A percentile compares a stretch with the other conserved stretches of the same genome.
These are phyloP conservation scores for Idaea aversata DNA, from an alignment of 2,888 invertebrate species.

Conservation along the genomic window DNA sequence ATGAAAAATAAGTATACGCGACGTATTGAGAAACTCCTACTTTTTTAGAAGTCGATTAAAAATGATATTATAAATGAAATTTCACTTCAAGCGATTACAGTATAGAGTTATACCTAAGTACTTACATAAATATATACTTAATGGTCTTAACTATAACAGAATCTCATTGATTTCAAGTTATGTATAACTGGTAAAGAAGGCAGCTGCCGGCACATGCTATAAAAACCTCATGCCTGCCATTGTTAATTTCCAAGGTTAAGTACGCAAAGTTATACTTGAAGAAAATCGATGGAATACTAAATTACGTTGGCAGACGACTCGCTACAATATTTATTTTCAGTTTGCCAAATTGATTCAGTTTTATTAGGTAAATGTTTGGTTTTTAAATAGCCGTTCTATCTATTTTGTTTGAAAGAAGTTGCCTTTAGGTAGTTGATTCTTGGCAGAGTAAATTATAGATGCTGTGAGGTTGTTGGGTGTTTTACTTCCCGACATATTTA, in stretches of 20 bases:
- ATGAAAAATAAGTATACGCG: no score
- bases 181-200: constrained; percentile 1
- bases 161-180: neutral
- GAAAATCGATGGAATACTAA: constrained; percentile 17
- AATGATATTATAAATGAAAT: no score
- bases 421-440: neutral
- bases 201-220: neutral
- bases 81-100: neutral
- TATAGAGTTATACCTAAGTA: no score
- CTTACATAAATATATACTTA: no score
- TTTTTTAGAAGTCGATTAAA: no score
- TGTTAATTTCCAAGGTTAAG: constrained; percentile 10
- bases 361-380: neutral
- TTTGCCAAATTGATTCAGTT: neutral
- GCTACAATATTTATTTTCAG: neutral
- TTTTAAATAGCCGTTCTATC: neutral
- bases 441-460: neutral
- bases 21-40: no score
- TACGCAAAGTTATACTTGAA: constrained; percentile 11
- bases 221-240: constrained; percentile 3
- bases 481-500: neutral
- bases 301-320: neutral
- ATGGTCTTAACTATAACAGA: neutral
- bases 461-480: neutral
- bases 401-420: neutral